Evolutionary conservation across 2,113 vertebrate genomes (phyloP).

Genomic region (Orcinus orca): DNA sequence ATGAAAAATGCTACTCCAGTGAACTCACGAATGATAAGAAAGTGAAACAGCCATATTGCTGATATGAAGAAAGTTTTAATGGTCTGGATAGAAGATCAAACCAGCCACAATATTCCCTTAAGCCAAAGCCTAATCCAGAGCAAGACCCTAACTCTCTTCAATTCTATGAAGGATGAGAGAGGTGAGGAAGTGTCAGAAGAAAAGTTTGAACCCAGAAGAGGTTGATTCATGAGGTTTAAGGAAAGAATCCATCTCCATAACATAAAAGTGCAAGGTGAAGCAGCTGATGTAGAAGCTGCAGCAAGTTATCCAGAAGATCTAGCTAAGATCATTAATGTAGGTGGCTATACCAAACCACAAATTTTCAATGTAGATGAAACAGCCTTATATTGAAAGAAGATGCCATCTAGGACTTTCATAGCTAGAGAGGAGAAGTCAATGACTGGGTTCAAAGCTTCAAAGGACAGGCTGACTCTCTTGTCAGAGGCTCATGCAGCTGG

Average conservation of each 20-base stretch:
- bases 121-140: neutral
- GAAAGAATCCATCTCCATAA: neutral
- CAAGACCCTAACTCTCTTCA: no score
- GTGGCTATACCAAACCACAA: neutral
- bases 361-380: neutral
- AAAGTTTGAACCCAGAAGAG: neutral
- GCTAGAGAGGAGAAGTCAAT: neutral
- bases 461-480: neutral
- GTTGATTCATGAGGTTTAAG: neutral
- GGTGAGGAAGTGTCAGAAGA: neutral
- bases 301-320: neutral
- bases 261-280: neutral
- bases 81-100: neutral
- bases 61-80: neutral
- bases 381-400: neutral
- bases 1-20: neutral
- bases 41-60: neutral
- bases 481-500: no score
- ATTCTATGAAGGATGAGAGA: neutral
- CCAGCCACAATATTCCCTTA: neutral
- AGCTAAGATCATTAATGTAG: neutral
- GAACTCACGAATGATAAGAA: neutral
- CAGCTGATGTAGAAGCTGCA: neutral
- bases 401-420: neutral
- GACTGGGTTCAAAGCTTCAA: neutral